These are phyloP conservation scores for Eulemur macaco DNA, from an alignment of 2,113 vertebrate genomes.

Conservation along the genomic window DNA sequence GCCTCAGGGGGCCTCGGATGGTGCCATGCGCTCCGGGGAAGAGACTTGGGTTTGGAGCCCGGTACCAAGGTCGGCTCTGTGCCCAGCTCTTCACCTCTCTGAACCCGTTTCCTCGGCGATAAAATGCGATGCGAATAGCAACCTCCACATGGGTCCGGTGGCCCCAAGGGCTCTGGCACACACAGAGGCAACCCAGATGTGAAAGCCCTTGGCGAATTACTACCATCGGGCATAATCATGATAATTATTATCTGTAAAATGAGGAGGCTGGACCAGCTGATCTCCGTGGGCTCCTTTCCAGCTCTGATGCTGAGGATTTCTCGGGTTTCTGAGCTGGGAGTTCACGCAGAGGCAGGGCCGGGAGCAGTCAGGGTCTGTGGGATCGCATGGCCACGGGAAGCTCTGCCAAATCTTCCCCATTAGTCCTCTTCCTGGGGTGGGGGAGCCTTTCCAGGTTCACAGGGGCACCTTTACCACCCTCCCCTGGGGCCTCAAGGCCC, in stretches of 20 bases:
- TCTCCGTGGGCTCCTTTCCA: not conserved
- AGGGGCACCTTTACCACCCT: no score
- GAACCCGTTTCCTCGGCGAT: not conserved
- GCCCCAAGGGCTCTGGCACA: not conserved
- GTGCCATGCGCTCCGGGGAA: not conserved
- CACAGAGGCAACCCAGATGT: slow-evolving; percentile 40
- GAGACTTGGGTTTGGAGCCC: not conserved
- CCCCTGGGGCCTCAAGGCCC: no score
- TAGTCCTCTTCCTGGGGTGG: no score
- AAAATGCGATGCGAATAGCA: not conserved
- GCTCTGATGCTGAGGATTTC: slow-evolving; percentile 16
- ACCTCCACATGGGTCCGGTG: fast-evolving
- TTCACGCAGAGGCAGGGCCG: not conserved
- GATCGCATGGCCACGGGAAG: not conserved
- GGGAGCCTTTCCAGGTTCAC: no score
- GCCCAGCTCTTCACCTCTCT: not conserved
- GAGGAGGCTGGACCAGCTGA: slow-evolving; percentile 43
- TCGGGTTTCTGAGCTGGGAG: not conserved
- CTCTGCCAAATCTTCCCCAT: not conserved
- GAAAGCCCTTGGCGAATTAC: slow-evolving; percentile 43
- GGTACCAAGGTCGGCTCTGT: not conserved
- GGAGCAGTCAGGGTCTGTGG: not conserved
- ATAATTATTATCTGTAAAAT: slow-evolving; percentile 58
- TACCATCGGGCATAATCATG: not conserved
- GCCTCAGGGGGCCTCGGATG: not conserved